Evolutionary conservation across 1,140 invertebrate species (phyloP), one percentile per base, ranked within the genome.

Genomic region (Diprion similis): DNA sequence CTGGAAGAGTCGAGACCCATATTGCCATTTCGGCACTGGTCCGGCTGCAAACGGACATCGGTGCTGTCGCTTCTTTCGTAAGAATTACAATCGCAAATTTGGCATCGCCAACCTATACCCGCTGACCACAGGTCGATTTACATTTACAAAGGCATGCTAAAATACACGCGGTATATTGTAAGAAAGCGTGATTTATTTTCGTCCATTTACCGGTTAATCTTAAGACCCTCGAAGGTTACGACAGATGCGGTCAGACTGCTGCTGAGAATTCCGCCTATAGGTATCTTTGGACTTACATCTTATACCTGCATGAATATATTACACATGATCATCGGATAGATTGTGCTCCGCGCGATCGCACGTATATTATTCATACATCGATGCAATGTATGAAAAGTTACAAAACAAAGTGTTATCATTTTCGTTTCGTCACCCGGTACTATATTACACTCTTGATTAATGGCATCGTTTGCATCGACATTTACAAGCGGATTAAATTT

Each of bases 71-170:
- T 59, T 59, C 51, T 59, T 59, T 59, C 51, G 51, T 59, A 59
- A 59, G 51, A 59, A 59, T 59, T 59, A 59, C 51, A 59, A 59
- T 59, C 51, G 51, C 51, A 59, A 59, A 59, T 59, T 59, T 59
- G 51, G 8, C 51, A 59, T 59, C 51, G 51, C n/a, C 11, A 15
- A 59, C 51, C 51, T 59, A 59, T 59, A 59, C 51, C 24, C 24
- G 24, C 4, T 59, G 51, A n/a, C 51, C 51, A 13, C n/a, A 6
- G 51, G 51, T 59, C n/a, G 51, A 59, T 59, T 59, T 59, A 59
- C 51, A 59, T 59, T 59, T 59, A 59, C 51, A 59, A 59, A 59
- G 51, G n/a, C 51, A 15, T 59, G 51, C 51, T 59, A 59, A 13
- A 59, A 59, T 59, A 59, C 51, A 59, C 9, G 11, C 11, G n/a